These are phyloP conservation scores for Tragelaphus eurycerus DNA, from an alignment of 2,797 vertebrate species.

Conservation along the genomic window DNA sequence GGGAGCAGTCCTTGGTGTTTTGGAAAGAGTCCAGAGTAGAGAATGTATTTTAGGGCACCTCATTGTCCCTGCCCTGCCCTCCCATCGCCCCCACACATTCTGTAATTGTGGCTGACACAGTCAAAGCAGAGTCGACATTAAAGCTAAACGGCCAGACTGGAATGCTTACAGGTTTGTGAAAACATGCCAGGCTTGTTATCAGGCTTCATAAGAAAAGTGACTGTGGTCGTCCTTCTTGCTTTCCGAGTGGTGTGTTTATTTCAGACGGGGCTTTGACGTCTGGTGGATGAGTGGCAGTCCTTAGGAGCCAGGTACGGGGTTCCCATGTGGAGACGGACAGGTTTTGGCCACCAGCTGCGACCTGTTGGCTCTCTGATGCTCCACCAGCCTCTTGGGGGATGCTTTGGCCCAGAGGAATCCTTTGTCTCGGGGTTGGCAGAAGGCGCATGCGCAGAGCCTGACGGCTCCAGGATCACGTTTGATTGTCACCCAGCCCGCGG, in stretches of 20 bases:
- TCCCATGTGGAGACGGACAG: background rate
- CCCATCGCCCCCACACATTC: rapidly evolving
- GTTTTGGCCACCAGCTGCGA: background rate
- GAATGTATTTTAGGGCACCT: background rate
- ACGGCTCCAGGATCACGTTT: background rate
- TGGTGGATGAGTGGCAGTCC: background rate
- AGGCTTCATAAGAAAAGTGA: background rate
- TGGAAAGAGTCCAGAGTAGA: background rate
- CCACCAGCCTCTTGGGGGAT: background rate
- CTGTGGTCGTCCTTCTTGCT: background rate
- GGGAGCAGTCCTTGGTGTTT: background rate
- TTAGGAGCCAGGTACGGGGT: rapidly evolving
- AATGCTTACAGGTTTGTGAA: background rate
- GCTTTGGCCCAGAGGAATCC: background rate
- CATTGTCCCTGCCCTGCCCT: background rate
- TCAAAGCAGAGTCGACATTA: background rate
- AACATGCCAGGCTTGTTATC: background rate
- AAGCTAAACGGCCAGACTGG: background rate
- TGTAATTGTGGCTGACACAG: background rate
- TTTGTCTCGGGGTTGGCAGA: background rate
- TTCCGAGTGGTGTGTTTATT: background rate
- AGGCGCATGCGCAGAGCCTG: background rate
- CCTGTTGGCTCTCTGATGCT: background rate
- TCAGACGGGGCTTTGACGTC: background rate
- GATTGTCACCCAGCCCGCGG: background rate